Conservation (phyloP, 2,888 invertebrate genomes). For the Lasioglossum malachurum region DNA sequence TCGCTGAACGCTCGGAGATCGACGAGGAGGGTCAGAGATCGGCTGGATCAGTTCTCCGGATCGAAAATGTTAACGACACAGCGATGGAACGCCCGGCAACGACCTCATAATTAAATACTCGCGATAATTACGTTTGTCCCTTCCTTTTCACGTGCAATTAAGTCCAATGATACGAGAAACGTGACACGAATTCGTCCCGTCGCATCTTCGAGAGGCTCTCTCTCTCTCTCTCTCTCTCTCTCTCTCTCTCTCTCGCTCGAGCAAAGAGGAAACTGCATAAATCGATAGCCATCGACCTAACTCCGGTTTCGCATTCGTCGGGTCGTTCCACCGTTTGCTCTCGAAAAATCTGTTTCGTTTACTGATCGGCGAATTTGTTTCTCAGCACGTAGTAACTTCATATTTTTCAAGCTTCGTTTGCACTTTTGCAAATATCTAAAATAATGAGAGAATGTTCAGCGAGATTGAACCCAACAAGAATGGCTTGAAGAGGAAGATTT, state of each 20-base stretch:
- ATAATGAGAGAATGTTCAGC: too few species aligned
- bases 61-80: not conserved
- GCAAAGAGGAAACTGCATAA: constrained; percentile 35
- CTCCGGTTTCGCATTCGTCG: constrained; percentile 18
- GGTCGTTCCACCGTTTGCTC: not conserved
- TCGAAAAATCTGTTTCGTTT: not conserved
- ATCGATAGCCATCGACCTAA: constrained; percentile 37
- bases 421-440: too few species aligned
- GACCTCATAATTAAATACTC: constrained; percentile 15
- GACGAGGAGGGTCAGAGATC: constrained; percentile 3
- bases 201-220: constrained; percentile 7
- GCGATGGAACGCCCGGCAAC: not conserved
- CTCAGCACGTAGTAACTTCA: too few species aligned
- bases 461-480: too few species aligned
- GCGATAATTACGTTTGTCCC: constrained; percentile 13
- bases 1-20: not conserved
- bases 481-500: too few species aligned
- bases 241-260: not conserved
- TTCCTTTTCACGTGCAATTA: constrained; percentile 37
- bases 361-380: not conserved
- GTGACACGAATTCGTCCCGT: constrained; percentile 34
- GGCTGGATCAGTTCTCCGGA: not conserved
- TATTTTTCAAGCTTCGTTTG: too few species aligned
- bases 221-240: not conserved
- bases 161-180: constrained; percentile 31